Evolutionary conservation across 2,797 vertebrate species (phyloP), one percentile per base, ranked within the genome.

Genomic region (Sebastes paucispinis): DNA sequence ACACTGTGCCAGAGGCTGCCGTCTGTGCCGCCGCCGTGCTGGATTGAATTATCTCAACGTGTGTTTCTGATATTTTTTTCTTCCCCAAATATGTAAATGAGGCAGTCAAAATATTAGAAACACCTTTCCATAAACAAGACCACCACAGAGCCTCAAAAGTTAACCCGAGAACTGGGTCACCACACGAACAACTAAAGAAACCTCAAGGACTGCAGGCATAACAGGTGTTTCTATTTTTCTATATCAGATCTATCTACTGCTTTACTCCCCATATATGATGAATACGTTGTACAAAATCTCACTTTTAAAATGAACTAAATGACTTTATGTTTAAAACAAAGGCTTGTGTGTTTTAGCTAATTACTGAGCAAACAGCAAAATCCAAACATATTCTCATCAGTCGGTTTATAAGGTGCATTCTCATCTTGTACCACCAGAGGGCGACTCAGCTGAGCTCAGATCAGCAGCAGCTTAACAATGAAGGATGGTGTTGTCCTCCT

Each of bases 391-490:
- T 27, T 50, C 36, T 22, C 50, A 36, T 47, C 10, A 43, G 27
- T 57, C 20, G 4, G 6, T 27, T 22, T 7, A 24, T 6, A 9
- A 8, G 0, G 27, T 47, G 5, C n/a, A 36, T 34, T 63, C 18
- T 67, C 67, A 14, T 5, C 13, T 4, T 52, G 1, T 3, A 36
- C 93, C 95, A 93, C 93, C 79, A 85, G 95, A 86, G 93, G 94
- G 92, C 91, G 88, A 58, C 81, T 85, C 43, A 54, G 73, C 74
- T 60, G 66, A 85, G 58, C 79, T 69, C 47, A 84, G 62, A 20
- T 67, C 80, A 79, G 68, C 78, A 39, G 73, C 79, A 55, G 74
- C 3, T 39, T 70, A 52, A 80, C 39, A 39, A 36, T 81, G 67
- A 87, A 58, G 52, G 64, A 82, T 78, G 77, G 70, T 79, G 57